phyloP scores from a whole-genome alignment of 1,140 invertebrate genomes.

The Diorhabda elongata region DNA sequence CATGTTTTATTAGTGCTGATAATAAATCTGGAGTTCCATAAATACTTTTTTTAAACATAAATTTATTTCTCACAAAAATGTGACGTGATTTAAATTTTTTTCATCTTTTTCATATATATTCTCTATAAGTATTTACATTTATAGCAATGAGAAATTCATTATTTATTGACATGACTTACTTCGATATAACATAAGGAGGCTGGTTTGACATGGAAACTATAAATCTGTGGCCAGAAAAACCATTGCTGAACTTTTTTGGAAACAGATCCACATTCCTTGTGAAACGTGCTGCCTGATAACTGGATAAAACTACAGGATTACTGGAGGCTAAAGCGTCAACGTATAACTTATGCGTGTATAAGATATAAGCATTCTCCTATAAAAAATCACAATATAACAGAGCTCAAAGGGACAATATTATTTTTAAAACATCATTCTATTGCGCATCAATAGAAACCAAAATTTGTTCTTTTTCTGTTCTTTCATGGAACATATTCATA shows the following conservation, averaged over 20 bases:
- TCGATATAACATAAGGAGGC: slow-evolving; percentile 66
- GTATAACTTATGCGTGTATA: slow-evolving; percentile 68
- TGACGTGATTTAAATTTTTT: too few relatives aligned
- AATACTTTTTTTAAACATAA: too few relatives aligned
- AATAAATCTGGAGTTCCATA: too few relatives aligned
- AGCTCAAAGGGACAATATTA: too few relatives aligned
- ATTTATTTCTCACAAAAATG: too few relatives aligned
- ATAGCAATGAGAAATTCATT: background rate
- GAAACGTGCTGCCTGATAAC: slow-evolving; percentile 60
- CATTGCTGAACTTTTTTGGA: slow-evolving; percentile 59
- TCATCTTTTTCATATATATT: too few relatives aligned
- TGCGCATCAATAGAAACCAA: too few relatives aligned
- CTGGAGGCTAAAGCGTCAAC: slow-evolving; percentile 64
- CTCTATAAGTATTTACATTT: background rate
- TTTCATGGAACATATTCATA: too few relatives aligned
- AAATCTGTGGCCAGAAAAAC: slow-evolving; percentile 69
- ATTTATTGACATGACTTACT: slow-evolving; percentile 41
- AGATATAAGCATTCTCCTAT: slow-evolving; percentile 61
- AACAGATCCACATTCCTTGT: slow-evolving; percentile 62
- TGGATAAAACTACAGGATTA: slow-evolving; percentile 57
- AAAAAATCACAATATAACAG: too few relatives aligned
- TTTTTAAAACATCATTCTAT: too few relatives aligned
- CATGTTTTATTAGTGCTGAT: too few relatives aligned
- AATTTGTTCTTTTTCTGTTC: too few relatives aligned
- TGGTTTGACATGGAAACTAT: slow-evolving; percentile 60